A percentile compares a stretch with the other conserved stretches of the same genome.
These are phyloP conservation scores for Sinocyclocheilus maitianheensis DNA, from an alignment of 2,113 vertebrate genomes.

Conservation along the genomic window DNA sequence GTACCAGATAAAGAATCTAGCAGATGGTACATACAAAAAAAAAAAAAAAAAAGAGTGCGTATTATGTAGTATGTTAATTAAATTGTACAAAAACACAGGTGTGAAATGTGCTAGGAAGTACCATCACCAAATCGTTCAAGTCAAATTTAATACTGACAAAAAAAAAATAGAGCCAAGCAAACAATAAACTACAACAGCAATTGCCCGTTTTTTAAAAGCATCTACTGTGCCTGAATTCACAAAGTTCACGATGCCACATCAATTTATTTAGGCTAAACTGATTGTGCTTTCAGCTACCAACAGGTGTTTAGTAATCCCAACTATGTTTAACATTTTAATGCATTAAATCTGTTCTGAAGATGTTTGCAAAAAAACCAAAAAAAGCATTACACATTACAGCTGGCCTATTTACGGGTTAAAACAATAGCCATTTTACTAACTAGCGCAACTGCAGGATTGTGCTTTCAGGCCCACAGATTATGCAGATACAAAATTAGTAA, in stretches of 20 bases:
- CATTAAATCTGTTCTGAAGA: background rate
- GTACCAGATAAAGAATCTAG: background rate
- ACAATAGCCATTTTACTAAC: background rate
- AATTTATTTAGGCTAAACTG: background rate
- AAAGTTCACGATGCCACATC: background rate
- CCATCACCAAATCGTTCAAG: constrained; percentile 59
- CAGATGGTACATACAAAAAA: background rate
- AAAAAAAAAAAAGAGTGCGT: background rate
- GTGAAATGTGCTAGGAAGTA: constrained; percentile 37
- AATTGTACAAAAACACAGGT: constrained; percentile 16
- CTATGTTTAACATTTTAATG: background rate
- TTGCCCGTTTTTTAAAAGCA: background rate
- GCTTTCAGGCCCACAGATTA: constrained; percentile 23
- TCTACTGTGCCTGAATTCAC: background rate
- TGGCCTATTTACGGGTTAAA: background rate
- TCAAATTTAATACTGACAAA: constrained; percentile 54
- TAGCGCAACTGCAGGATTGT: constrained; percentile 7
- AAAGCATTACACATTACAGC: background rate
- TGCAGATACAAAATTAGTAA: constrained; percentile 10
- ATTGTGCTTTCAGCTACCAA: constrained; percentile 4
- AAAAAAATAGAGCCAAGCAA: background rate
- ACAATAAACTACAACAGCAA: constrained; percentile 43
- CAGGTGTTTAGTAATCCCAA: background rate
- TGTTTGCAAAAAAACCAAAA: no score
- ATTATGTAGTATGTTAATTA: background rate